Conservation (phyloP, 1,140 invertebrate genomes). For the Zaprionus ghesquierei region DNA sequence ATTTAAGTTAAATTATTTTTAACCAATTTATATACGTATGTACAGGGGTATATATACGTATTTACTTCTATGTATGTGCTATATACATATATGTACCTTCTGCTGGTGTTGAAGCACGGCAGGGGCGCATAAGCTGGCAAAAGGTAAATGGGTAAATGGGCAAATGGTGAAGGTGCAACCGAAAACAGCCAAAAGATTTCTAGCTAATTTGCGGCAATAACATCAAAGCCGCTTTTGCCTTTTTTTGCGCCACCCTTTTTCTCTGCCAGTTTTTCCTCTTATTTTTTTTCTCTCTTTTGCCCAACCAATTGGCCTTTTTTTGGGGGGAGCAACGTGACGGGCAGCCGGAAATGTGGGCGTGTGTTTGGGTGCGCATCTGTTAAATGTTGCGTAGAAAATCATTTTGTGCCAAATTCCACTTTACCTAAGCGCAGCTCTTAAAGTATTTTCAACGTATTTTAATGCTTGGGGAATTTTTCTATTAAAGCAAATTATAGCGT, state of each 20-base stretch:
- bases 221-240: conserved; percentile 70
- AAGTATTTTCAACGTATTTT: conserved; percentile 11
- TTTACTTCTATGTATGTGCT: conserved; percentile 14
- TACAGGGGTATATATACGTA: not conserved
- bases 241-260: conserved; percentile 67
- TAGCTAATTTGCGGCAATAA: conserved; percentile 80
- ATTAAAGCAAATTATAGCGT: too few relatives aligned
- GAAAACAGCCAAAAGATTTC: conserved; percentile 71
- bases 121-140: conserved; percentile 33
- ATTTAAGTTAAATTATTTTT: conserved; percentile 78
- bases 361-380: conserved; percentile 45
- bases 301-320: conserved; percentile 66
- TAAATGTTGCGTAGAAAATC: conserved; percentile 67
- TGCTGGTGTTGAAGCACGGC: not conserved
- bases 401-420: conserved; percentile 30
- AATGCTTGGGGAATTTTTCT: not conserved
- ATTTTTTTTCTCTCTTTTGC: not conserved
- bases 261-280: conserved; percentile 4
- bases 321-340: not conserved
- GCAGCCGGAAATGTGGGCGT: conserved; percentile 34
- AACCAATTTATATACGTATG: conserved; percentile 33
- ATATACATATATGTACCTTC: not conserved
- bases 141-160: too few relatives aligned
- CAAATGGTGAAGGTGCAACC: conserved; percentile 27
- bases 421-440: conserved; percentile 13